phyloP scores from a whole-genome alignment of 35 echinoderm and acorn worm species.

The Anneissia japonica region DNA sequence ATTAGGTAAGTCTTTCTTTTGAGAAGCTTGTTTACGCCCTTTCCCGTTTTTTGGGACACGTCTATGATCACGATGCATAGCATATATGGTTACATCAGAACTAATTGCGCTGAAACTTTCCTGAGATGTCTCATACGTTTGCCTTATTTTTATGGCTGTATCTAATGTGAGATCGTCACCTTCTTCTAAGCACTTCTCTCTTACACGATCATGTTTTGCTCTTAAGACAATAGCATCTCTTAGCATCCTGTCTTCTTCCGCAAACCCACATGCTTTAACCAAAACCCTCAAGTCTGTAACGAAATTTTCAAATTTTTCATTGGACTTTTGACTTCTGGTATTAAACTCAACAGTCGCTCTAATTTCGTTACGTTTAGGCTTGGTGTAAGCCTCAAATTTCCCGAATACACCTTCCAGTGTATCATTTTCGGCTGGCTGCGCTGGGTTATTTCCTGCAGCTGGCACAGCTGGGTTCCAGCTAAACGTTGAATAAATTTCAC shows the following conservation, averaged over 20 bases:
- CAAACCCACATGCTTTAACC: neutral
- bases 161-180: neutral
- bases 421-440: neutral
- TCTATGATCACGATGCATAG: neutral
- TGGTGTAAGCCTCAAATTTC: neutral
- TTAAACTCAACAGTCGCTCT: neutral
- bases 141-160: neutral
- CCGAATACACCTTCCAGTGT: neutral
- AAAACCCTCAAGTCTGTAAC: neutral
- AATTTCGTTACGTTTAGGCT: neutral
- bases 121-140: neutral
- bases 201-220: neutral
- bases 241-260: neutral
- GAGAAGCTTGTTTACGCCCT: neutral
- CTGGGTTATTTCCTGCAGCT: neutral
- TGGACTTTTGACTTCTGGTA: neutral
- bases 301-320: neutral
- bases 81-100: neutral
- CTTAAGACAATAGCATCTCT: neutral
- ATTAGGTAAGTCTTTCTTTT: neutral
- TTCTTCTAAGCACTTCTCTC: neutral
- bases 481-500: constrained; percentile 36
- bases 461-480: neutral
- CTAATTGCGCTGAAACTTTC: neutral
- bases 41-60: neutral